A percentile compares a stretch with the other conserved stretches of the same genome.
phyloP scores from a whole-genome alignment of 2,113 vertebrate genomes.

The Syrmaticus mikado region DNA sequence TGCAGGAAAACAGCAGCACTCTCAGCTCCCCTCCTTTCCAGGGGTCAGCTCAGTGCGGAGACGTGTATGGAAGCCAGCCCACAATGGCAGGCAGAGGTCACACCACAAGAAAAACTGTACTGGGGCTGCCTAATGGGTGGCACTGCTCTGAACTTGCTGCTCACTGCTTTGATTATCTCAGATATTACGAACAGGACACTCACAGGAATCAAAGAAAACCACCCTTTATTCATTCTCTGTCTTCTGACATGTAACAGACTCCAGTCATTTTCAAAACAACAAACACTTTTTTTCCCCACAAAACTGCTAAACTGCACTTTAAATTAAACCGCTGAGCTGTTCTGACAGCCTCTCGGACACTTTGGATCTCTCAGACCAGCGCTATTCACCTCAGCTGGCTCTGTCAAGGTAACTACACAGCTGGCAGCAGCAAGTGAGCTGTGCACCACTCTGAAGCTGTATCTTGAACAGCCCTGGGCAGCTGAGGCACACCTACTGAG shows the following conservation, averaged over 20 bases:
- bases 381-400: neutral
- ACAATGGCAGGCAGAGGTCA: neutral
- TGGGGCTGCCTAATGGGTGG: neutral
- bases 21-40: neutral
- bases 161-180: neutral
- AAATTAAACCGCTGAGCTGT: neutral
- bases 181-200: neutral
- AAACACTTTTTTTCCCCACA: neutral
- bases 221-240: neutral
- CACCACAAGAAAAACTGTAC: neutral
- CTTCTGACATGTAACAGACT: neutral
- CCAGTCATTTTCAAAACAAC: neutral
- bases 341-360: neutral
- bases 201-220: neutral
- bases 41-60: neutral
- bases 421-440: neutral
- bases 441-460: neutral
- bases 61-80: neutral
- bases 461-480: rapidly evolving
- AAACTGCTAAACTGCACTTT: neutral
- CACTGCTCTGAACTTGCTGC: neutral
- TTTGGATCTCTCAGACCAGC: neutral
- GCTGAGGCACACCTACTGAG: rapidly evolving
- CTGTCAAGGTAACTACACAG: neutral
- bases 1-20: neutral